Conservation (phyloP, 2,888 invertebrate genomes). For the Dicranocentrus wangi region DNA sequence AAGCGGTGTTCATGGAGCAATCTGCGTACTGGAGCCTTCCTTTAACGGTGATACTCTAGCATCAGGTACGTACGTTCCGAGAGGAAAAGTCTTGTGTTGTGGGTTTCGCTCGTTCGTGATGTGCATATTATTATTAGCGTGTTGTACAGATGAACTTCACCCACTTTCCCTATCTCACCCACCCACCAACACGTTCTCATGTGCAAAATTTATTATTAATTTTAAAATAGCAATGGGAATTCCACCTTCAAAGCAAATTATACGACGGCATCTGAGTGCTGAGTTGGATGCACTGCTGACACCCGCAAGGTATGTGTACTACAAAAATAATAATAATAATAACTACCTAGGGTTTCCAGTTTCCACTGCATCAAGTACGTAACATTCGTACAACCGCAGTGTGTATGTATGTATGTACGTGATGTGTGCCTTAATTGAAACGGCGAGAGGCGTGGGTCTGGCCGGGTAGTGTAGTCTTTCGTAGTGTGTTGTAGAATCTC, state of each 20-base stretch:
- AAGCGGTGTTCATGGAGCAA: slow-evolving; percentile 94
- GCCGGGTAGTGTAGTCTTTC: too few relatives aligned
- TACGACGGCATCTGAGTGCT: slow-evolving; percentile 90
- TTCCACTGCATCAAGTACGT: too few relatives aligned
- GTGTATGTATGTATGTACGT: neutral
- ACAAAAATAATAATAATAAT: neutral
- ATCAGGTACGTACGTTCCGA: slow-evolving; percentile 76
- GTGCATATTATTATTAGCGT: neutral
- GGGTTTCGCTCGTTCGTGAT: too few relatives aligned
- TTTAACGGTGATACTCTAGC: slow-evolving; percentile 97
- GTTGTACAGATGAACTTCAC: neutral
- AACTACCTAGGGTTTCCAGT: too few relatives aligned
- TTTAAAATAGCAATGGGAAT: slow-evolving; percentile 83
- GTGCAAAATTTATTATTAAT: slow-evolving; percentile 18
- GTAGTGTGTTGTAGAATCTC: too few relatives aligned
- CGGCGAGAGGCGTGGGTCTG: too few relatives aligned
- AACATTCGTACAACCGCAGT: neutral
- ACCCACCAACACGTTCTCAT: neutral
- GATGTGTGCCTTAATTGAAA: too few relatives aligned
- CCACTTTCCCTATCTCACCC: too few relatives aligned
- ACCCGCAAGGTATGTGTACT: slow-evolving; percentile 86
- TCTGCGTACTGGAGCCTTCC: slow-evolving; percentile 87
- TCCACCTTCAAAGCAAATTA: slow-evolving; percentile 93
- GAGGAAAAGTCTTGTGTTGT: too few relatives aligned
- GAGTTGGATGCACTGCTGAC: slow-evolving; percentile 92